These are phyloP conservation scores for Thripadectes ignobilis DNA, from an alignment of 2,797 vertebrate genomes.

Conservation along the genomic window DNA sequence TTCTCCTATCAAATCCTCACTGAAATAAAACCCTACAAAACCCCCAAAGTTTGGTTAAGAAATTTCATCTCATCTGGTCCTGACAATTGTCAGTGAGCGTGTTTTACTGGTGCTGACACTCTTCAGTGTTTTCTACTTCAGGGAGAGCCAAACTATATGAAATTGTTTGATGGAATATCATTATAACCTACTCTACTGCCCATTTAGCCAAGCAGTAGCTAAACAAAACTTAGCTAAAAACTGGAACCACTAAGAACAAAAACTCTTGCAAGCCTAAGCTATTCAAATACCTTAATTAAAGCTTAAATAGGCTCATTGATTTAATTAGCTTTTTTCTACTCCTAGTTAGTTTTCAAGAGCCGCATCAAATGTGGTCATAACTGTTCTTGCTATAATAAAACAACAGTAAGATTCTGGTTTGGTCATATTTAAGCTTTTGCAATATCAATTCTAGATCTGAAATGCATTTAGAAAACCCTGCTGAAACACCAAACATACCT, in stretches of 20 bases:
- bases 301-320: background rate
- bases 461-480: background rate
- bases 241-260: background rate
- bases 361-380: background rate
- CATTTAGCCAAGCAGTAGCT: background rate
- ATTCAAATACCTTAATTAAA: background rate
- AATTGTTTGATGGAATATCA: background rate
- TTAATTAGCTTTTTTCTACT: background rate
- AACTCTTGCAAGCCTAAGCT: background rate
- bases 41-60: background rate
- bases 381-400: background rate
- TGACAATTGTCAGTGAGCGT: background rate
- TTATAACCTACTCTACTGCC: background rate
- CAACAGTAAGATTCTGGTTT: background rate
- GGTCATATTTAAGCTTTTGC: background rate
- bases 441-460: background rate
- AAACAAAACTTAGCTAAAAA: background rate
- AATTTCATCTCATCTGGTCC: background rate
- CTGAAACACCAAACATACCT: background rate
- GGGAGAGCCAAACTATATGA: background rate
- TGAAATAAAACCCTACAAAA: background rate
- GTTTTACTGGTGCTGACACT: background rate
- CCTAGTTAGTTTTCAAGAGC: background rate
- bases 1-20: background rate
- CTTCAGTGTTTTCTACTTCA: background rate